Conservation (phyloP, 1,140 invertebrate species). For the Hycleus phaleratus region DNA sequence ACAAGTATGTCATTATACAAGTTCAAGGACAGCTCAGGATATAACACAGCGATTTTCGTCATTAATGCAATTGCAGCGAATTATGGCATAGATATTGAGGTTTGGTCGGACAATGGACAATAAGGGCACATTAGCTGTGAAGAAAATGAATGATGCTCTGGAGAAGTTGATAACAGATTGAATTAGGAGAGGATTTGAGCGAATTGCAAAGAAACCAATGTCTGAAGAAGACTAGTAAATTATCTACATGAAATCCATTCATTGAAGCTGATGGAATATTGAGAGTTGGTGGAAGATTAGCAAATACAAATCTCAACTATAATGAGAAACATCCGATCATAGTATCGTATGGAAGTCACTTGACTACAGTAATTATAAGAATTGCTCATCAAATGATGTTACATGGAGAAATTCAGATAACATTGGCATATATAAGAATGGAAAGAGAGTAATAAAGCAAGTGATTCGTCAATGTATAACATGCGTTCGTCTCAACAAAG, state of each 20-base stretch:
- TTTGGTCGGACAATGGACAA: too few species aligned
- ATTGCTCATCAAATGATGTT: not conserved
- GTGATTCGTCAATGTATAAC: not conserved
- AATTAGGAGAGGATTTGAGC: too few species aligned
- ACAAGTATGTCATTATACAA: too few species aligned
- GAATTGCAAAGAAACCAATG: too few species aligned
- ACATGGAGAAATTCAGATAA: constrained; percentile 2
- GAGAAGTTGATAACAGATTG: too few species aligned
- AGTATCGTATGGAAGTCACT: constrained; percentile 16
- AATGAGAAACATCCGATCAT: constrained; percentile 29
- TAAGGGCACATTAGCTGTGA: too few species aligned
- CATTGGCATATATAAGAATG: not conserved
- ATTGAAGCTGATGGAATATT: constrained; percentile 21
- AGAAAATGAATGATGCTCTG: too few species aligned
- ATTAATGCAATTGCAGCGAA: too few species aligned
- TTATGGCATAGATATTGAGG: too few species aligned
- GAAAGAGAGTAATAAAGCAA: not conserved
- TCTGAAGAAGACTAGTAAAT: too few species aligned
- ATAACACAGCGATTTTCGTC: too few species aligned
- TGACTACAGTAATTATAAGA: constrained; percentile 23
- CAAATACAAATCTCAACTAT: constrained; percentile 20
- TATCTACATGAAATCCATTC: constrained; percentile 3
- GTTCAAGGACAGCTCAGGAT: not conserved
- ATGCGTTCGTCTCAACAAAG: not conserved
- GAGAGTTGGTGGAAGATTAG: constrained; percentile 33